Conservation (phyloP, 2,888 invertebrate genomes). For the Cataglyphis cursor region DNA sequence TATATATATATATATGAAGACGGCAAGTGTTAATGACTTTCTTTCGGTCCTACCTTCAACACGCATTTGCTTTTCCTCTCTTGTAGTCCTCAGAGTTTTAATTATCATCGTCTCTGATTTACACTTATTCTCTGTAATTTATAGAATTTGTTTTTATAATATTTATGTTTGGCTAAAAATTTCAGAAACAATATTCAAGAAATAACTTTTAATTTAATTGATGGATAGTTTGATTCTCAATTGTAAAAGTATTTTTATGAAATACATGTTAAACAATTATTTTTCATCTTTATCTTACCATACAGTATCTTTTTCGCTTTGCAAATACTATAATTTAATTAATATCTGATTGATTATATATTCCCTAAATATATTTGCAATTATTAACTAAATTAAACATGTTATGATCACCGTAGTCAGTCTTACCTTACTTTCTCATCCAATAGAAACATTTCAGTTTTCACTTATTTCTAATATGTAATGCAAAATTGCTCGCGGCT, state of each 20-base stretch:
- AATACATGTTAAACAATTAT: background rate
- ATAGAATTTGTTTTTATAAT: background rate
- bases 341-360: background rate
- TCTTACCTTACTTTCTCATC: background rate
- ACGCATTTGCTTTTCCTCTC: background rate
- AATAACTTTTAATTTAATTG: background rate
- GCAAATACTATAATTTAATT: slow-evolving; percentile 5
- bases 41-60: background rate
- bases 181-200: background rate
- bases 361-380: slow-evolving; percentile 1
- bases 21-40: slow-evolving; percentile 28
- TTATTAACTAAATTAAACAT: background rate
- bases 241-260: background rate
- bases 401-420: background rate
- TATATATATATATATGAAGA: slow-evolving; percentile 5
- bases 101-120: slow-evolving; percentile 3
- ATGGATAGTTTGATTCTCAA: background rate
- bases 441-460: background rate
- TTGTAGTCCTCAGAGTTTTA: background rate
- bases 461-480: background rate
- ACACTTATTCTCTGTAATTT: background rate
- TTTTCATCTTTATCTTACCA: background rate
- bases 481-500: background rate
- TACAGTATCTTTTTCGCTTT: background rate
- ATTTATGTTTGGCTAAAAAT: background rate